phyloP scores from a whole-genome alignment of 1,140 invertebrate genomes.

The Piezodorus guildinii region DNA sequence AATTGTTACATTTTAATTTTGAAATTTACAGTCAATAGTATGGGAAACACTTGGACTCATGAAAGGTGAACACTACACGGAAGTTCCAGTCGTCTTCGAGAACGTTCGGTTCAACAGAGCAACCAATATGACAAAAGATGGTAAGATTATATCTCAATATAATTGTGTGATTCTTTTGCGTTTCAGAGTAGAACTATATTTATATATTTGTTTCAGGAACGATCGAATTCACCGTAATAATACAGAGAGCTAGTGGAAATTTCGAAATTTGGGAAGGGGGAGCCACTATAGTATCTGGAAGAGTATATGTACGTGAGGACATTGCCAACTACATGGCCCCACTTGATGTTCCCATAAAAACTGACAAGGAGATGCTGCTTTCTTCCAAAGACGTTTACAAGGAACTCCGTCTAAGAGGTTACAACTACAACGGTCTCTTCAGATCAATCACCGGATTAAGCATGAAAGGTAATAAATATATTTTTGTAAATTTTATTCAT shows the following conservation, averaged over 20 bases:
- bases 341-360: constrained; percentile 32
- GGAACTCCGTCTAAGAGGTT: constrained; percentile 78
- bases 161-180: not conserved
- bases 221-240: constrained; percentile 65
- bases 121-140: constrained; percentile 60
- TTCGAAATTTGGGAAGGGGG: constrained; percentile 78
- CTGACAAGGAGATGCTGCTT: not conserved
- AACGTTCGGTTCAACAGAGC: constrained; percentile 74
- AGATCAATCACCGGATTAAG: constrained; percentile 44
- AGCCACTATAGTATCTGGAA: constrained; percentile 64
- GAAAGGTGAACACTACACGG: constrained; percentile 52
- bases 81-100: constrained; percentile 73
- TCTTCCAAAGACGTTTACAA: constrained; percentile 68
- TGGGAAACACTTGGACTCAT: constrained; percentile 81
- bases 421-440: constrained; percentile 77
- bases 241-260: constrained; percentile 68
- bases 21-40: constrained; percentile 44
- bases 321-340: constrained; percentile 34
- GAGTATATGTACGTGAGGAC: constrained; percentile 43
- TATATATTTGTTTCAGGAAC: constrained; percentile 31
- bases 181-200: not conserved
- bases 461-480: constrained; percentile 34
- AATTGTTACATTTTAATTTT: not conserved
- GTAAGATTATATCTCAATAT: constrained; percentile 25
- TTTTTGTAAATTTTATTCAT: too few relatives aligned